phyloP scores from a whole-genome alignment of 2,888 invertebrate species.

The Ramazzottius varieornatus region DNA sequence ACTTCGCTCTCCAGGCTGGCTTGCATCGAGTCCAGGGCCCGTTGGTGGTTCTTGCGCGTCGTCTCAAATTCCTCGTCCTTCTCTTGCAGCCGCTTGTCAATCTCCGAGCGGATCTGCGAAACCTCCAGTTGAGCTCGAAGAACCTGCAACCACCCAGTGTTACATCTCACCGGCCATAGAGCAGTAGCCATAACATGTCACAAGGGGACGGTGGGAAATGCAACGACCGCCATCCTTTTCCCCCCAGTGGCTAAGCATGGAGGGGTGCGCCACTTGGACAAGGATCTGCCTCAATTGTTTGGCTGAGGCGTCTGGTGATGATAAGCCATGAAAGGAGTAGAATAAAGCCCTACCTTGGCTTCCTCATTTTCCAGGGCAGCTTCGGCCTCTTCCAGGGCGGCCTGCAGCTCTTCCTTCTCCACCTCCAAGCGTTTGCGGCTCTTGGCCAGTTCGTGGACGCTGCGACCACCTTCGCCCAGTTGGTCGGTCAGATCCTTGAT shows the following conservation, averaged over 20 bases:
- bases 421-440: slow-evolving; percentile 90
- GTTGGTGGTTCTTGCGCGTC: slow-evolving; percentile 97
- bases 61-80: slow-evolving; percentile 99
- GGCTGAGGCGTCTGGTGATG: too few relatives aligned
- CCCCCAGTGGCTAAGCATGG: too few relatives aligned
- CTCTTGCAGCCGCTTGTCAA: slow-evolving; percentile 96
- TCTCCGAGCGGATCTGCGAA: slow-evolving; percentile 93
- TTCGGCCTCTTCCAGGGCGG: slow-evolving; percentile 95
- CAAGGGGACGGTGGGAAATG: background rate
- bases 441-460: slow-evolving; percentile 97
- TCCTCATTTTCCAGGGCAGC: slow-evolving; percentile 97
- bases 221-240: too few relatives aligned
- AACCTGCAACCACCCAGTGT: too few relatives aligned
- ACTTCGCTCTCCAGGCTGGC: slow-evolving; percentile 96
- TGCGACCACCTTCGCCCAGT: slow-evolving; percentile 96
- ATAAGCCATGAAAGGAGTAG: too few relatives aligned
- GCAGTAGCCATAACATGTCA: background rate
- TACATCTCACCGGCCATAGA: background rate
- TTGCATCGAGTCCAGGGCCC: slow-evolving; percentile 98
- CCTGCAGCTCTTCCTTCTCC: slow-evolving; percentile 98
- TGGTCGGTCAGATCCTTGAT: slow-evolving; percentile 98
- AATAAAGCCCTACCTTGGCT: too few relatives aligned
- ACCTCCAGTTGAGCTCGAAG: slow-evolving; percentile 87
- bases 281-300: too few relatives aligned
- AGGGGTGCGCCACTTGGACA: too few relatives aligned